Evolutionary conservation across 2,113 vertebrate genomes (phyloP).

Genomic region (Eubucco bourcierii): DNA sequence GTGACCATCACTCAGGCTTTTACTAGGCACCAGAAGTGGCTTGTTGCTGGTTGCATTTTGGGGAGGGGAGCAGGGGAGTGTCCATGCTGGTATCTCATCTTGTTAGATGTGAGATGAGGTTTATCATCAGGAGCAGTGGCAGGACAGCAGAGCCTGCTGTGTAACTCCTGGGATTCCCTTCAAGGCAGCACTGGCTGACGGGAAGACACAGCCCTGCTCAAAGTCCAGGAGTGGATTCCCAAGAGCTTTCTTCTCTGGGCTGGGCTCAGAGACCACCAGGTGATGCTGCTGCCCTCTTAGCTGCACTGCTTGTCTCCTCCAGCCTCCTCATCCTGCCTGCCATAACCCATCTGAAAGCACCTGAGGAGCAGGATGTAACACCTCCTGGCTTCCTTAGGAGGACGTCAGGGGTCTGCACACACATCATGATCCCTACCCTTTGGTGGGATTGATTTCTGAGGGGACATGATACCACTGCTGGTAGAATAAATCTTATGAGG

Average conservation of each 20-base stretch:
- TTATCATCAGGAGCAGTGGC: background rate
- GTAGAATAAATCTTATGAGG: no score
- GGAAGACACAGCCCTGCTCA: rapidly evolving
- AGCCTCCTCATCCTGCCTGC: no score
- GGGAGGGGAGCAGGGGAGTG: background rate
- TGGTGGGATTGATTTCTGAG: no score
- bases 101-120: background rate
- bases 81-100: background rate
- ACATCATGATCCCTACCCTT: no score
- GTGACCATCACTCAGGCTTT: background rate
- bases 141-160: background rate
- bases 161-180: background rate
- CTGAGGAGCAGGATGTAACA: background rate
- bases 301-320: no score
- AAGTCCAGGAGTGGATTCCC: background rate
- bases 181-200: background rate
- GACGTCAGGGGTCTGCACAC: no score
- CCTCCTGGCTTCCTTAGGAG: background rate
- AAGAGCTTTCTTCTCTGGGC: background rate
- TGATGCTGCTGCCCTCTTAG: no score
- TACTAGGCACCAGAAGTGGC: background rate
- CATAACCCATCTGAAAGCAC: background rate
- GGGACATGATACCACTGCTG: no score
- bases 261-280: no score
- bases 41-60: background rate